Conservation (phyloP, 2,113 vertebrate genomes). For the Columba janthina region DNA sequence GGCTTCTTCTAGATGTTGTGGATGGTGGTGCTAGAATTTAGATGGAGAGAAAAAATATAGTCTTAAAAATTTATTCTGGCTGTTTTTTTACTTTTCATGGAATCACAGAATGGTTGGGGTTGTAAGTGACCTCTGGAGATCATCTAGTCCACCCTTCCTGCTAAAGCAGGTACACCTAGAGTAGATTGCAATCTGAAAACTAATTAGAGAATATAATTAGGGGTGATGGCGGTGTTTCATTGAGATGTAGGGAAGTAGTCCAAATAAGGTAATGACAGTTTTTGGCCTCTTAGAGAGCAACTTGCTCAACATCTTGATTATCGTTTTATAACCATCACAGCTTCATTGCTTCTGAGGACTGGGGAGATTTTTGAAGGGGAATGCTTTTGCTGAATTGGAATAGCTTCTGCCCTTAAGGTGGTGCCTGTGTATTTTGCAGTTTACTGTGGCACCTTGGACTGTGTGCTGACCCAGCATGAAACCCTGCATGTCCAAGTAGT, state of each 20-base stretch:
- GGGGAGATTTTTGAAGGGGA: not conserved
- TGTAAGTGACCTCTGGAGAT: too few relatives aligned
- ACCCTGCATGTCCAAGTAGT: not conserved
- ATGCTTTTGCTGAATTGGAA: not conserved
- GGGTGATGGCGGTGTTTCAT: not conserved
- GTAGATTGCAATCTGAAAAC: not conserved
- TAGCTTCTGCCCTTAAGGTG: not conserved
- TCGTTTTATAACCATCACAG: not conserved
- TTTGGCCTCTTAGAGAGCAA: not conserved
- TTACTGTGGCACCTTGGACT: not conserved
- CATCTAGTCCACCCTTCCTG: too few relatives aligned
- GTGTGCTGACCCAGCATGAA: not conserved
- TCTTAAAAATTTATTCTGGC: not conserved
- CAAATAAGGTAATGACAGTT: not conserved
- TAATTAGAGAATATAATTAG: not conserved
- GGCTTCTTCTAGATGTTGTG: rapidly evolving
- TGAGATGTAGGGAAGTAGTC: not conserved
- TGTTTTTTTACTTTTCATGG: not conserved
- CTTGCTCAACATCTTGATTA: not conserved
- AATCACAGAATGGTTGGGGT: too few relatives aligned
- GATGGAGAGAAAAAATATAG: not conserved
- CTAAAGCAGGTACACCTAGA: too few relatives aligned
- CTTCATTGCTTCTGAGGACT: not conserved
- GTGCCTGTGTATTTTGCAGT: not conserved
- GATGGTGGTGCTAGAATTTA: not conserved